Evolutionary conservation across 2,888 invertebrate genomes (phyloP), one percentile per base, ranked within the genome.

Genomic region (Erebia palarica): DNA sequence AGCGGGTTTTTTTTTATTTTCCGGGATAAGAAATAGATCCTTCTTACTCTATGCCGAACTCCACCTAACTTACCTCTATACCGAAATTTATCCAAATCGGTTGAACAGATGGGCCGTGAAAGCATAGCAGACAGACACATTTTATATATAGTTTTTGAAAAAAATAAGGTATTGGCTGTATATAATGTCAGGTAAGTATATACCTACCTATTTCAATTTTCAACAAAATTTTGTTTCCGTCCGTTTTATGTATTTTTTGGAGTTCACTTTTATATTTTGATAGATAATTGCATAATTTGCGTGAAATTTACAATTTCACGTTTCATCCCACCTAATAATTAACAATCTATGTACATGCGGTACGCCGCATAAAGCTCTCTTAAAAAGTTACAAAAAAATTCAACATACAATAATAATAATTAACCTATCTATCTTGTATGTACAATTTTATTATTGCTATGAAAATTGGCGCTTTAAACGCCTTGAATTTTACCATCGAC

Each of bases 371-470:
- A 92, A 92, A 92, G 92, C 92, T 92, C 91, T 92, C 89, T 92
- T 91, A 91, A 90, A 90, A 89, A 90, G 91, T 86, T 91, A 91
- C 88, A 90, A 90, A 90, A 44, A 89, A 84, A 81, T 88, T 89
- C 86, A 91, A 91, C 90, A 83, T 90, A 63, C 47, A 49, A 63
- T 63, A 42, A 60, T 60, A 88, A 88, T 89, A 91, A 90, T 92
- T 91, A 91, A 84, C 86, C 92, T 93, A 92, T 90, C 92, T 92
- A 92, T 84, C 79, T 82, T 76, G 77, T 92, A 92, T 92, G 78
- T 92, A 93, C 92, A 93, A 82, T 90, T 92, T 92, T 91, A 83
- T 90, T 92, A 93, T 92, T 93, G 92, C 92, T 92, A 92, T 92
- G 83, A 83, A 90, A 86, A 87, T 79, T 86, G 85, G 92, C 92